These are phyloP conservation scores for Shinisaurus crocodilurus DNA, from an alignment of 2,113 vertebrate genomes.

Conservation along the genomic window DNA sequence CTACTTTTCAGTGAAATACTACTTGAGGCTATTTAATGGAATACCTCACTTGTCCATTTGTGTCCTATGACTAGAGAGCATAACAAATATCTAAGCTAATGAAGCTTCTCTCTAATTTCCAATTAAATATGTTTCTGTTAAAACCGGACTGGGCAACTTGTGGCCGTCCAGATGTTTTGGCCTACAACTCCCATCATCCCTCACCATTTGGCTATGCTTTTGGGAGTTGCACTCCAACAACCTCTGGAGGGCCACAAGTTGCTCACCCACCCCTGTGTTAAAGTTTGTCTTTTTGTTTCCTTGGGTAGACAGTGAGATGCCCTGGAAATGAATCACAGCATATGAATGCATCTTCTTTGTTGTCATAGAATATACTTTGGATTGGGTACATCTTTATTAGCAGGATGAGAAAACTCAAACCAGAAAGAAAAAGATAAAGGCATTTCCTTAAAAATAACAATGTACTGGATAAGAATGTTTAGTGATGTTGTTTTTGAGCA, in stretches of 20 bases:
- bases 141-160: neutral
- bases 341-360: neutral
- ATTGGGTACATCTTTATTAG: neutral
- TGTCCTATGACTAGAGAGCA: neutral
- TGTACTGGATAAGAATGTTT: conserved; percentile 59
- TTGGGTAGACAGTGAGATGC: neutral
- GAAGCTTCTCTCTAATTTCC: neutral
- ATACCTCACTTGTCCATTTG: neutral
- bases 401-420: conserved; percentile 6
- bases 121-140: neutral
- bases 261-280: neutral
- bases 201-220: no score
- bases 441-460: neutral
- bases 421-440: conserved; percentile 21
- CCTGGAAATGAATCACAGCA: neutral
- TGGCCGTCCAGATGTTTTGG: no score
- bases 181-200: no score
- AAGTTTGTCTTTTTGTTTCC: neutral
- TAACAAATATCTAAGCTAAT: neutral
- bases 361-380: neutral
- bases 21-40: conserved; percentile 1
- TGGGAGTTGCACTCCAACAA: neutral
- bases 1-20: neutral
- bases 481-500: conserved; percentile 40
- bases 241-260: neutral